Evolutionary conservation across 1,140 invertebrate species (phyloP).

Genomic region (Drosophila busckii): DNA sequence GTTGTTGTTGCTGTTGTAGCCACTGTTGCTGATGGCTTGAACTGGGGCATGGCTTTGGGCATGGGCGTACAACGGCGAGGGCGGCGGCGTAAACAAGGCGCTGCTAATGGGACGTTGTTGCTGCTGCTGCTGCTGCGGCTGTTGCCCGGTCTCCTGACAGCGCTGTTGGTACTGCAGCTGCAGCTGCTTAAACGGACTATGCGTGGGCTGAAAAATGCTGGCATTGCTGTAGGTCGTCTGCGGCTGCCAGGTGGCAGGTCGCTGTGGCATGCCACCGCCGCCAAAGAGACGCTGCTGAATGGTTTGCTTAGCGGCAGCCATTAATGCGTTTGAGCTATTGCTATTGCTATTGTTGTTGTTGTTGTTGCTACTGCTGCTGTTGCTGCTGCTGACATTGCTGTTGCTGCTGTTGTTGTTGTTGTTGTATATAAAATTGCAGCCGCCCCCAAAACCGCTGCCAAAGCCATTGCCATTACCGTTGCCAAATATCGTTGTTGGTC

Average conservation of each 20-base stretch:
- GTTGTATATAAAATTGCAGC: slow-evolving; percentile 13
- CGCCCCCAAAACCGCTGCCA: slow-evolving; percentile 42
- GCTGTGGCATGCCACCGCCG: slow-evolving; percentile 2
- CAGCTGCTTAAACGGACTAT: slow-evolving; percentile 39
- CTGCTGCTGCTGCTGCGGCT: slow-evolving; percentile 34
- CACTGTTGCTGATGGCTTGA: slow-evolving; percentile 15
- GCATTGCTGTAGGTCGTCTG: slow-evolving; percentile 48
- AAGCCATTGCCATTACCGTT: slow-evolving; percentile 51
- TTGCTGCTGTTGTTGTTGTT: slow-evolving; percentile 25
- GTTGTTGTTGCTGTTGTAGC: slow-evolving; percentile 31
- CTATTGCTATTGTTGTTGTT: slow-evolving; percentile 2
- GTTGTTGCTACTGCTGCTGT: not conserved
- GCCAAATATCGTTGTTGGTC: slow-evolving; percentile 68
- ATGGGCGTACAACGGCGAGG: slow-evolving; percentile 48
- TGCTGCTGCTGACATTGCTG: slow-evolving; percentile 32
- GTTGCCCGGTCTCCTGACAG: slow-evolving; percentile 35
- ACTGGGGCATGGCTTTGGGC: slow-evolving; percentile 28
- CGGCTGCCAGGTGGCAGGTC: slow-evolving; percentile 51
- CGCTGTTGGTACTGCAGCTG: slow-evolving; percentile 59
- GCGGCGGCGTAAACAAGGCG: slow-evolving; percentile 46
- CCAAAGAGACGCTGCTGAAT: slow-evolving; percentile 64
- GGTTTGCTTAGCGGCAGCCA: slow-evolving; percentile 65
- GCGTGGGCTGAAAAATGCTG: slow-evolving; percentile 49
- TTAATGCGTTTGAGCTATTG: slow-evolving; percentile 29
- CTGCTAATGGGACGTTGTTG: slow-evolving; percentile 19